A percentile compares a stretch with the other conserved stretches of the same genome.
Conservation (phyloP, 2,797 vertebrate species). For the Sparus aurata region DNA sequence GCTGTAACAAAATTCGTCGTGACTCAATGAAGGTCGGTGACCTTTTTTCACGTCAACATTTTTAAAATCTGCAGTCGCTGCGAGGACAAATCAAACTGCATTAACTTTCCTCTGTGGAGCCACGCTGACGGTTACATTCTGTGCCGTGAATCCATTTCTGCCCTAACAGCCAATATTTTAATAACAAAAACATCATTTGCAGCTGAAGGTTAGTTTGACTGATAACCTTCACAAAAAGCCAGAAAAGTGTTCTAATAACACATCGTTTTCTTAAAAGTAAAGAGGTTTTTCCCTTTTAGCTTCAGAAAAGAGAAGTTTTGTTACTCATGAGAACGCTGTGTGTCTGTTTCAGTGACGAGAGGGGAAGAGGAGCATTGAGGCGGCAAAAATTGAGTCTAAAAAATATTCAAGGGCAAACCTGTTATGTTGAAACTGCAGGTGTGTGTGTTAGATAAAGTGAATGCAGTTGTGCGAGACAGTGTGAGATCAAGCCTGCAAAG, state of each 20-base stretch:
- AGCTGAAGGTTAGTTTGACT: not conserved
- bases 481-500: conserved; percentile 22
- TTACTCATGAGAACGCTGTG: not conserved
- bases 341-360: not conserved
- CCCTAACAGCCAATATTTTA: not conserved
- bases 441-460: conserved; percentile 24
- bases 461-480: conserved; percentile 12
- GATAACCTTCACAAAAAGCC: not conserved
- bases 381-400: conserved; percentile 9
- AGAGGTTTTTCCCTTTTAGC: not conserved
- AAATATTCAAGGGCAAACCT: conserved; percentile 44
- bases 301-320: not conserved
- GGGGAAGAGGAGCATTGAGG: not conserved
- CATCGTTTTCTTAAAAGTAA: not conserved
- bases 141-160: not conserved
- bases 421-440: conserved; percentile 36
- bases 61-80: not conserved
- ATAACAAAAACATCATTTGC: not conserved
- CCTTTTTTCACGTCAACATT: not conserved
- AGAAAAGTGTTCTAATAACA: not conserved
- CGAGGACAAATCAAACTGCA: not conserved
- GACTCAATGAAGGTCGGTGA: not conserved
- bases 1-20: too few relatives aligned
- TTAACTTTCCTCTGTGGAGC: not conserved
- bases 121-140: too few relatives aligned